A percentile compares a stretch with the other conserved stretches of the same genome.
Conservation (phyloP, 2,113 vertebrate species). For the Dryoscopus gambensis region DNA sequence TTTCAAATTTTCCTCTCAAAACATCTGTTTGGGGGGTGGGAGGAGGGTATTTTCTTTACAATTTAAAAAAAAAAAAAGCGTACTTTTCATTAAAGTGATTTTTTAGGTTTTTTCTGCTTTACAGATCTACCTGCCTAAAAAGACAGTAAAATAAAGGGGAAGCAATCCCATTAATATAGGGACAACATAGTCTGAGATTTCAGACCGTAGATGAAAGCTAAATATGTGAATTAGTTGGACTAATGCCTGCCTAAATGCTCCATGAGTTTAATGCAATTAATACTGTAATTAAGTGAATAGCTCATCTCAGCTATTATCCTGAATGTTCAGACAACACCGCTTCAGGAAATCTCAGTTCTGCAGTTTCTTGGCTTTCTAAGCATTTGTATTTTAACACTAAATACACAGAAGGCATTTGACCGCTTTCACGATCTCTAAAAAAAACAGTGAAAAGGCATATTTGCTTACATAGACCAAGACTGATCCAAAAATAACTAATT, state of each 20-base stretch:
- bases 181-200: neutral
- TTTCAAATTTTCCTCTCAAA: neutral
- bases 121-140: neutral
- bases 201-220: neutral
- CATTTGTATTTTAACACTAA: neutral
- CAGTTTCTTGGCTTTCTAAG: neutral
- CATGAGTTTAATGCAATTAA: neutral
- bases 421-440: neutral
- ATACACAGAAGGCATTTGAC: neutral
- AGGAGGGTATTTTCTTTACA: rapidly evolving
- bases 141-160: neutral
- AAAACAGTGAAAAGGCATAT: rapidly evolving
- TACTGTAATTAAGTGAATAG: neutral
- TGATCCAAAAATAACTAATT: neutral
- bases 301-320: neutral
- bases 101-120: neutral
- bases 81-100: neutral
- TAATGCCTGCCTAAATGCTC: neutral
- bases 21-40: no score
- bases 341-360: neutral
- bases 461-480: neutral
- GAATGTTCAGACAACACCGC: neutral
- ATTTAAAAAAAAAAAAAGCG: neutral
- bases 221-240: neutral
- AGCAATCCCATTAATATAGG: neutral